A percentile compares a stretch with the other conserved stretches of the same genome.
phyloP scores from a whole-genome alignment of 2,888 invertebrate species.

The Malachius bipustulatus region DNA sequence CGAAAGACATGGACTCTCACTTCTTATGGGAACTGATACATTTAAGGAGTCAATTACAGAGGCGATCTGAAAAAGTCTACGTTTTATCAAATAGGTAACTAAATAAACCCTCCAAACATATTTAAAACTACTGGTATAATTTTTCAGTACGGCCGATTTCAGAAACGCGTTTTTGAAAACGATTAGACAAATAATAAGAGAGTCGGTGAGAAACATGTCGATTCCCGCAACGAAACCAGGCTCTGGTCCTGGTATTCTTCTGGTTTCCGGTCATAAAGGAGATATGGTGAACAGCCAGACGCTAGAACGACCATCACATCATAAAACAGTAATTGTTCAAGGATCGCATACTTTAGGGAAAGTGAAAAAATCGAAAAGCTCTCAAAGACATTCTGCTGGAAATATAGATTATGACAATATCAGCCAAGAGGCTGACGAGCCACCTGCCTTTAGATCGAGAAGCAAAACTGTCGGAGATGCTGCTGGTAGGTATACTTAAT shows the following conservation, averaged over 20 bases:
- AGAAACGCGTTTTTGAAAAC: slow-evolving; percentile 95
- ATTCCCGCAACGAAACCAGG: slow-evolving; percentile 68
- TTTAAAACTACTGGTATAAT: too few species aligned
- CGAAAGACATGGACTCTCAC: slow-evolving; percentile 91
- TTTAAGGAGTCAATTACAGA: slow-evolving; percentile 82
- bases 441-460: slow-evolving; percentile 59
- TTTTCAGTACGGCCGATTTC: slow-evolving; percentile 85
- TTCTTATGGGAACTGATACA: slow-evolving; percentile 97
- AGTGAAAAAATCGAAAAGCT: slow-evolving; percentile 62
- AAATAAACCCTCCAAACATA: too few species aligned
- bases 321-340: slow-evolving; percentile 44
- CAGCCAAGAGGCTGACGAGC: slow-evolving; percentile 61
- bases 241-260: slow-evolving; percentile 37
- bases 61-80: slow-evolving; percentile 91
- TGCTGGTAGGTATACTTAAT: slow-evolving; percentile 46
- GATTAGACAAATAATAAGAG: slow-evolving; percentile 91
- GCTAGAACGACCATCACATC: slow-evolving; percentile 43
- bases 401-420: slow-evolving; percentile 77
- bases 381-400: slow-evolving; percentile 70
- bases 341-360: slow-evolving; percentile 70
- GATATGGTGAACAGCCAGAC: slow-evolving; percentile 43
- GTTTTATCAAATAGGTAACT: slow-evolving; percentile 94
- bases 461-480: slow-evolving; percentile 88
- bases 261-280: slow-evolving; percentile 35
- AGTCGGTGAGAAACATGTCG: slow-evolving; percentile 94